A percentile compares a stretch with the other conserved stretches of the same genome.
Conservation (phyloP, 64 coral and sea anemone species). For the Astreopora myriophthalma region DNA sequence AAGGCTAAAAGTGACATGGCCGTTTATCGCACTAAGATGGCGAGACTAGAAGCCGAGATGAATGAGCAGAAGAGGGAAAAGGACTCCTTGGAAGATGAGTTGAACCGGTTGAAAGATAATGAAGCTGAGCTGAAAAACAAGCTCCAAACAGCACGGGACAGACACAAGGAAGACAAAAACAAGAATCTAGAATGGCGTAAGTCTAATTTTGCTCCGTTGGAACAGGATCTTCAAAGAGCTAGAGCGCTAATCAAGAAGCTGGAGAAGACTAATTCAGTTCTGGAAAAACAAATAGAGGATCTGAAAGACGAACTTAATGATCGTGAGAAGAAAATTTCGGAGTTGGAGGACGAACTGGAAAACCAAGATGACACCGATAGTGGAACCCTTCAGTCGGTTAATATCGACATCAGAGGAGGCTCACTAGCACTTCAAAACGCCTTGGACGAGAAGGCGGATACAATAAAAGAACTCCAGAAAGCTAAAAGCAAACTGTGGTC, state of each 20-base stretch:
- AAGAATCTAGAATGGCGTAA: slow-evolving; percentile 82
- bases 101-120: slow-evolving; percentile 51
- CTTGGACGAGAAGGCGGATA: slow-evolving; percentile 39
- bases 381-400: slow-evolving; percentile 42
- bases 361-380: slow-evolving; percentile 31
- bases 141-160: slow-evolving; percentile 66
- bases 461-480: slow-evolving; percentile 56
- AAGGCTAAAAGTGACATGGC: slow-evolving; percentile 65
- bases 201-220: slow-evolving; percentile 44
- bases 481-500: slow-evolving; percentile 80
- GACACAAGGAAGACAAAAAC: slow-evolving; percentile 82
- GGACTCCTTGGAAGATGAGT: slow-evolving; percentile 71
- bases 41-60: slow-evolving; percentile 68
- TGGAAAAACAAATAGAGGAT: slow-evolving; percentile 61
- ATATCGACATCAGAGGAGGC: slow-evolving; percentile 53
- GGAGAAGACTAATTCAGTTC: slow-evolving; percentile 42
- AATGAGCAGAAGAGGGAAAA: slow-evolving; percentile 74
- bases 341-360: slow-evolving; percentile 56
- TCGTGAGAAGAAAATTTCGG: slow-evolving; percentile 50
- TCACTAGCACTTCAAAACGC: slow-evolving; percentile 59
- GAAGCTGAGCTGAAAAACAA: slow-evolving; percentile 74
- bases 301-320: slow-evolving; percentile 80
- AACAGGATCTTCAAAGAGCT: slow-evolving; percentile 76
- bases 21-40: slow-evolving; percentile 73
- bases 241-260: slow-evolving; percentile 53